Evolutionary conservation across 1,140 invertebrate species (phyloP).

Genomic region (Wiebesia pumilae): DNA sequence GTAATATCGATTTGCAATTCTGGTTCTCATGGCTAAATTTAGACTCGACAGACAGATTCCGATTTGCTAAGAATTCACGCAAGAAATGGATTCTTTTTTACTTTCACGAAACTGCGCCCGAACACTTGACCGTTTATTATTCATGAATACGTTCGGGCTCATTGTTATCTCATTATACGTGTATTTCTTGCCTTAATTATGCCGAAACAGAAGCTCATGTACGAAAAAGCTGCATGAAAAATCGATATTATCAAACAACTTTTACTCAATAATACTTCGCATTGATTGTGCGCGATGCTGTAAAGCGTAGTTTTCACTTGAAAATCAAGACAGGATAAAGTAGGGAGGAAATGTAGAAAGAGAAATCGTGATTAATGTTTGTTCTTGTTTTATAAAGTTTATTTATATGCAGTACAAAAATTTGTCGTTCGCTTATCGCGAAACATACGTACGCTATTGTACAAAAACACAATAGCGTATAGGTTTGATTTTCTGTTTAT

Average conservation of each 20-base stretch:
- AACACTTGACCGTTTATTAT: not conserved
- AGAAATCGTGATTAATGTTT: not conserved
- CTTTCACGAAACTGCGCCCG: not conserved
- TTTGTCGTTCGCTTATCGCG: not conserved
- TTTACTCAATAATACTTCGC: constrained; percentile 20
- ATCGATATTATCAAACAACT: constrained; percentile 25
- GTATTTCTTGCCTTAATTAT: not conserved
- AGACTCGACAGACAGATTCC: not conserved
- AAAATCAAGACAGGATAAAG: not conserved
- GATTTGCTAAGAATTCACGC: not conserved
- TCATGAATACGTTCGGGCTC: not conserved
- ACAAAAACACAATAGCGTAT: not conserved
- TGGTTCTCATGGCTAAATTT: not conserved
- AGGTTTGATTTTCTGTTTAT: not conserved
- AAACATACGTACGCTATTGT: not conserved
- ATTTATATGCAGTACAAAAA: constrained; percentile 51
- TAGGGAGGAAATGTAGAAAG: not conserved
- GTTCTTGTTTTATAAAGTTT: constrained; percentile 39
- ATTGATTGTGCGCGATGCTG: not conserved
- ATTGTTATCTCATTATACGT: not conserved
- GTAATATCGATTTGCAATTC: not conserved
- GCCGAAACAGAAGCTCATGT: not conserved
- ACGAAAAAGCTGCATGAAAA: not conserved
- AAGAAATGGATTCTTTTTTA: not conserved
- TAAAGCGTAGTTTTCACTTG: constrained; percentile 28